Percentiles rank a stretch among this genome's conserved stretches.
These are phyloP conservation scores for Mareca penelope DNA, from an alignment of 2,797 vertebrate genomes.

Conservation along the genomic window DNA sequence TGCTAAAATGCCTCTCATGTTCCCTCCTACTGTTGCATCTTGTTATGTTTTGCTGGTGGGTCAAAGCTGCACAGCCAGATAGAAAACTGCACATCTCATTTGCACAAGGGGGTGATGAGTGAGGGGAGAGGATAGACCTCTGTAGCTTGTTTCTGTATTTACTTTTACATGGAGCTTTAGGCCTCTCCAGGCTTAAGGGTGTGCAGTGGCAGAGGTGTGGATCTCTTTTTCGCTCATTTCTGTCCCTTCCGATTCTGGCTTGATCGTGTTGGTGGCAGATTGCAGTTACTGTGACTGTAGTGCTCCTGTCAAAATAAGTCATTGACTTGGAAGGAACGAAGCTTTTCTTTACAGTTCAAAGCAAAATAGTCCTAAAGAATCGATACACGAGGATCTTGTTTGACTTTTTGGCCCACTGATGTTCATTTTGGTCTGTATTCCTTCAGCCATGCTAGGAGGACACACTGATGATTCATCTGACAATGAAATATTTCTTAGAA, in stretches of 20 bases:
- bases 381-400: fast-evolving
- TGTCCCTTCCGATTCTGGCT: not conserved
- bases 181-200: not conserved
- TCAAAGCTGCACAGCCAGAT: not conserved
- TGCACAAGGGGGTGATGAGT: not conserved
- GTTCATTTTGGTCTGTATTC: not conserved
- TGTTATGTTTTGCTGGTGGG: not conserved
- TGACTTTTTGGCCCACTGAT: not conserved
- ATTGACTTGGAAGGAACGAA: not conserved
- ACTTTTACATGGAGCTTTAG: not conserved
- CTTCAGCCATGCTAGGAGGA: not conserved
- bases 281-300: not conserved
- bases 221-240: not conserved
- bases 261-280: not conserved
- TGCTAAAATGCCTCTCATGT: not conserved
- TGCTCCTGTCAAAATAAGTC: not conserved
- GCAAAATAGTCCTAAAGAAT: not conserved
- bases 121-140: not conserved
- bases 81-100: not conserved
- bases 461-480: not conserved
- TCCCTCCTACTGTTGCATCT: not conserved
- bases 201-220: not conserved
- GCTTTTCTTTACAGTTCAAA: not conserved
- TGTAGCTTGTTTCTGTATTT: not conserved
- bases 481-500: not conserved